A percentile compares a stretch with the other conserved stretches of the same genome.
Evolutionary conservation across 2,797 vertebrate species (phyloP).

Genomic region (Sebastes umbrosus): DNA sequence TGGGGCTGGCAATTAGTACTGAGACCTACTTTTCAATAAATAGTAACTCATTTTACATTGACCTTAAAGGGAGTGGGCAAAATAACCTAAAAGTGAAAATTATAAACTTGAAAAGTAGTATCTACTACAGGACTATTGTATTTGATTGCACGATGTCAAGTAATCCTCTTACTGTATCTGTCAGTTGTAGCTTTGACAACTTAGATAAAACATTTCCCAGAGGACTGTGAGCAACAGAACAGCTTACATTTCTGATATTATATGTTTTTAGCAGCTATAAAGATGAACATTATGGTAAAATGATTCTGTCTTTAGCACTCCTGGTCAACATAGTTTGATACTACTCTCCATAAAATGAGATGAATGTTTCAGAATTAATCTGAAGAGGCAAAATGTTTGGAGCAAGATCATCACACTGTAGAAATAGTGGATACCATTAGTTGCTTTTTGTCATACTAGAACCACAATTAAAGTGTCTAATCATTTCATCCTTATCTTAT

Average conservation of each 20-base stretch:
- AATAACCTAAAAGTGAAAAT: neutral
- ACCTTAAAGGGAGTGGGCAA: neutral
- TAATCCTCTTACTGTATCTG: constrained; percentile 6
- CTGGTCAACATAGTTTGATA: neutral
- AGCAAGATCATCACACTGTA: neutral
- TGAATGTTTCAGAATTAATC: neutral
- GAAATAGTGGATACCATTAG: neutral
- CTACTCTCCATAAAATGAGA: neutral
- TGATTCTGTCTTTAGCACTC: neutral
- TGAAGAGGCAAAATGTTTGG: neutral
- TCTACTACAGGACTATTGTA: neutral
- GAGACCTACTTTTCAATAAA: constrained; percentile 36
- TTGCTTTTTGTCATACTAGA: neutral
- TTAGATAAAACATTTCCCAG: neutral
- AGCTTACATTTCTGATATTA: neutral
- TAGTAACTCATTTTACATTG: neutral
- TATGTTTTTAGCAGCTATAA: neutral
- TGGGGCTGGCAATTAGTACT: constrained; percentile 36
- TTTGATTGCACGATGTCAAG: neutral
- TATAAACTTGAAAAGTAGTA: neutral
- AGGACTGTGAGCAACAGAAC: neutral
- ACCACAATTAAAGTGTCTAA: neutral
- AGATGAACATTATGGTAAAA: neutral
- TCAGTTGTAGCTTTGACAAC: neutral
- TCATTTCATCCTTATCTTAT: neutral